phyloP scores from a whole-genome alignment of 2,113 vertebrate species.

The human (Homo sapiens) region GRCh38 chr12:48935501-48936000 shows the following conservation, averaged over 20 bases:
- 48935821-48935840: not conserved
- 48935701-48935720: not conserved
- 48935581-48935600: not conserved
- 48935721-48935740: not conserved
- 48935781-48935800: not conserved
- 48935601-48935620: not conserved
- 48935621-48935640: not conserved
- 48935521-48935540: not conserved
- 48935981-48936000: not conserved
- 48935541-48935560: not conserved
- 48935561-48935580: not conserved
- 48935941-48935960: not conserved
- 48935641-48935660: not conserved
- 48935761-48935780: not conserved
- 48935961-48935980: not conserved
- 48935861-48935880: not conserved
- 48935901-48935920: not conserved
- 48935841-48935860: not conserved
- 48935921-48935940: not conserved
- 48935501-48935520: not conserved
- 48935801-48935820: not conserved
- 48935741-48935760: not conserved
- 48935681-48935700: not conserved
- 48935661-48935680: not conserved
- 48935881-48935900: not conserved